Evolutionary conservation across 2,797 vertebrate species (phyloP).

Genomic region (Pogonophryne albipinna): DNA sequence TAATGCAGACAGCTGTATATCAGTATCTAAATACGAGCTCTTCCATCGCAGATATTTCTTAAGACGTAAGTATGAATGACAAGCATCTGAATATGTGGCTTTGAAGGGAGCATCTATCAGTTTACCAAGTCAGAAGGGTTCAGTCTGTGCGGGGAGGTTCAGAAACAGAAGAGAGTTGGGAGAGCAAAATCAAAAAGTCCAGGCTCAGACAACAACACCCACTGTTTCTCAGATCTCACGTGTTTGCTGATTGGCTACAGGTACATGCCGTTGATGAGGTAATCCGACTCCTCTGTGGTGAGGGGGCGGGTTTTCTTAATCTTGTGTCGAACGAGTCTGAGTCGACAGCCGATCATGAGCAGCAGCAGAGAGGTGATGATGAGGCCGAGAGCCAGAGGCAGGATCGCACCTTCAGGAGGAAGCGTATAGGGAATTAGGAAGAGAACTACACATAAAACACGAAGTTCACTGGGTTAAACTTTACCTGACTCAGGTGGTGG

Average conservation of each 20-base stretch:
- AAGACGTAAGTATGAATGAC: conserved; percentile 32
- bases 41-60: conserved; percentile 21
- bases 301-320: conserved; percentile 95
- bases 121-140: conserved; percentile 23
- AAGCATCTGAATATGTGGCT: conserved; percentile 45
- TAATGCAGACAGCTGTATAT: neutral
- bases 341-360: conserved; percentile 94
- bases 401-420: conserved; percentile 89
- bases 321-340: conserved; percentile 92
- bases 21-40: neutral
- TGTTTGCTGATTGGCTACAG: conserved; percentile 73
- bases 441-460: neutral
- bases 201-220: conserved; percentile 1
- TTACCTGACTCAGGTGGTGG: conserved; percentile 93
- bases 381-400: conserved; percentile 93
- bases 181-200: conserved; percentile 41
- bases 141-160: neutral
- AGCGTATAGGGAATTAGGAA: neutral
- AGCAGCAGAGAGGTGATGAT: conserved; percentile 94
- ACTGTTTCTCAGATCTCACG: neutral
- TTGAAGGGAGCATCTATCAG: conserved; percentile 45
- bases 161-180: conserved; percentile 33
- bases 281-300: conserved; percentile 97
- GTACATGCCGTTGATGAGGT: conserved; percentile 99
- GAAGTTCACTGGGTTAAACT: no score